phyloP scores from a whole-genome alignment of 1,140 invertebrate genomes.

The Eueides isabella region DNA sequence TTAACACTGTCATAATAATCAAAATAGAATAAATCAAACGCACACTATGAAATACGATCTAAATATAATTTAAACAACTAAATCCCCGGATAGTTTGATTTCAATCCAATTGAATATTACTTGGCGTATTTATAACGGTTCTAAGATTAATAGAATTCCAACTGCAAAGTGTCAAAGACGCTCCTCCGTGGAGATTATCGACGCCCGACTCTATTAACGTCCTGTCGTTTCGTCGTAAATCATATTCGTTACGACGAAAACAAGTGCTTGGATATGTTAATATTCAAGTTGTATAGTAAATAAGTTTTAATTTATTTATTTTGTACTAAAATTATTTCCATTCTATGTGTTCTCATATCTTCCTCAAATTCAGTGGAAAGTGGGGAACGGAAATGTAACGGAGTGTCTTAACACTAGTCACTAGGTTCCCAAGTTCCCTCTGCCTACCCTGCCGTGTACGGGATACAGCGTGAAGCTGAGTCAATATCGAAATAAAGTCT shows the following conservation, averaged over 20 bases:
- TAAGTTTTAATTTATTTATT: not conserved
- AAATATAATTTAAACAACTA: not conserved
- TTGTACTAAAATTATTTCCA: not conserved
- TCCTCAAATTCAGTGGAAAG: no score
- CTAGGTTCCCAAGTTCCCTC: no score
- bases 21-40: not conserved
- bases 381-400: no score
- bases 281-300: not conserved
- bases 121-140: slow-evolving; percentile 1
- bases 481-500: not conserved
- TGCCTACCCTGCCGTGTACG: no score
- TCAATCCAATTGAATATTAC: not conserved
- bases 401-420: no score
- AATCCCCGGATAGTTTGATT: not conserved
- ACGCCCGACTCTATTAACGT: not conserved
- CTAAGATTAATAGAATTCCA: not conserved
- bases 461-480: no score
- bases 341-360: no score
- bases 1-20: not conserved
- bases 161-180: not conserved
- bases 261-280: not conserved
- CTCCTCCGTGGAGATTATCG: slow-evolving; percentile 4
- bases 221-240: not conserved
- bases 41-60: not conserved
- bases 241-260: not conserved